Conservation (phyloP, 2,797 vertebrate genomes). For the Malurus leucopterus region DNA sequence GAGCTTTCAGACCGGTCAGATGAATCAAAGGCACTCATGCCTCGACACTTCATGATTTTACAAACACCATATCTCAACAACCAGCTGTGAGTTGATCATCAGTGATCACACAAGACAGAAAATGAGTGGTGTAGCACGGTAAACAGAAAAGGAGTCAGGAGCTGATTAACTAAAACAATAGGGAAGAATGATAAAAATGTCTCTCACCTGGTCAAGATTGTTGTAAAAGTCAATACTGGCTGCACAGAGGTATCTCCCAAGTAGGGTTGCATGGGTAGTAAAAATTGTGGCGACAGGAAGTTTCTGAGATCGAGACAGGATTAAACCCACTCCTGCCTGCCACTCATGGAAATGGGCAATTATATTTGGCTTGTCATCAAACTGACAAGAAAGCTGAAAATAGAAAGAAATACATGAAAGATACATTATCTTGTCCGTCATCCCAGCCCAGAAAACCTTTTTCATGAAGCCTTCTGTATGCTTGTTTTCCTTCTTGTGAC, state of each 20-base stretch:
- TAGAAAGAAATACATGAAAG: background rate
- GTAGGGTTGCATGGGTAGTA: conserved; percentile 92
- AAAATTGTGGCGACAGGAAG: conserved; percentile 90
- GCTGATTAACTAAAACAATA: background rate
- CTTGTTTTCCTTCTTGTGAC: background rate
- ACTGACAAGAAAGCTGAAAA: conserved; percentile 81
- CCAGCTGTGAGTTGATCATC: background rate
- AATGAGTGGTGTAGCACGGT: background rate
- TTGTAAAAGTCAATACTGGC: conserved; percentile 96
- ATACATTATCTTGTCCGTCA: background rate
- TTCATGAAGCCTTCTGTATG: background rate
- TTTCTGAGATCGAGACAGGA: conserved; percentile 82
- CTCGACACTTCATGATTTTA: background rate
- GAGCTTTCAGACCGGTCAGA: background rate
- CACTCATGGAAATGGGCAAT: conserved; percentile 94
- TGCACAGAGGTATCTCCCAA: conserved; percentile 92
- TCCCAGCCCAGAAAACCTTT: background rate
- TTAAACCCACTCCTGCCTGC: conserved; percentile 89
- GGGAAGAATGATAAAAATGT: background rate
- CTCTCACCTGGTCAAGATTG: conserved; percentile 85
- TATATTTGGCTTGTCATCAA: conserved; percentile 78
- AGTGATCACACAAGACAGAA: background rate
- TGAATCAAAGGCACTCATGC: background rate
- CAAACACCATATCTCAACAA: background rate
- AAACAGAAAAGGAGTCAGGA: background rate